Conservation (phyloP, 2,797 vertebrate genomes). For the Halcyon leucocephala region DNA sequence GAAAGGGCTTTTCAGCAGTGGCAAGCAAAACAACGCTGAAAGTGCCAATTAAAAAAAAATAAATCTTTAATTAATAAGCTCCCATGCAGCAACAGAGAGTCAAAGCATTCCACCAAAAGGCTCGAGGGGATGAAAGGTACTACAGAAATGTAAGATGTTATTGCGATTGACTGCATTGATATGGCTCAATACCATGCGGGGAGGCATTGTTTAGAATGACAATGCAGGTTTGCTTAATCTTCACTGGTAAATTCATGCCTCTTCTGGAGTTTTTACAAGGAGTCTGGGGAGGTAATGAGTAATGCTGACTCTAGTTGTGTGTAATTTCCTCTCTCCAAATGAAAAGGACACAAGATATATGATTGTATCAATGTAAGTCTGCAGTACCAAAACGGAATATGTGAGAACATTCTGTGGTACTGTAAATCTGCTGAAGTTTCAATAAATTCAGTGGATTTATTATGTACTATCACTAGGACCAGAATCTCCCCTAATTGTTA, state of each 20-base stretch:
- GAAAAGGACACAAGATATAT: neutral
- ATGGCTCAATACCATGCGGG: neutral
- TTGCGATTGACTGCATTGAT: neutral
- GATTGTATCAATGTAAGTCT: neutral
- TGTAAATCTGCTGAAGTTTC: neutral
- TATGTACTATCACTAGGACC: neutral
- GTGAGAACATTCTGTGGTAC: neutral
- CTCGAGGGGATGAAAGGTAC: neutral
- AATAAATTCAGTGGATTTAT: neutral
- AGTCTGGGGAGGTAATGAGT: neutral
- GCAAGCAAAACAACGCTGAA: neutral
- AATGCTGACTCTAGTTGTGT: neutral
- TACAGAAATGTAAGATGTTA: neutral
- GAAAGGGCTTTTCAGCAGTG: neutral
- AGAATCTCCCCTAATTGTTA: neutral
- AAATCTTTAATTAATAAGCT: neutral
- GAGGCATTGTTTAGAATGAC: neutral
- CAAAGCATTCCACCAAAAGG: neutral
- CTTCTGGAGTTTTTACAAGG: neutral
- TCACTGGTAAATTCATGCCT: neutral
- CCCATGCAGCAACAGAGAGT: neutral
- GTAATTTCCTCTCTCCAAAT: neutral
- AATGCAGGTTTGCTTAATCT: neutral
- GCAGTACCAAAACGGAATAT: neutral
- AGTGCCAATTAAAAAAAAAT: neutral